These are phyloP conservation scores for Kryptolebias marmoratus DNA, from an alignment of 2,113 vertebrate species.

Conservation along the genomic window DNA sequence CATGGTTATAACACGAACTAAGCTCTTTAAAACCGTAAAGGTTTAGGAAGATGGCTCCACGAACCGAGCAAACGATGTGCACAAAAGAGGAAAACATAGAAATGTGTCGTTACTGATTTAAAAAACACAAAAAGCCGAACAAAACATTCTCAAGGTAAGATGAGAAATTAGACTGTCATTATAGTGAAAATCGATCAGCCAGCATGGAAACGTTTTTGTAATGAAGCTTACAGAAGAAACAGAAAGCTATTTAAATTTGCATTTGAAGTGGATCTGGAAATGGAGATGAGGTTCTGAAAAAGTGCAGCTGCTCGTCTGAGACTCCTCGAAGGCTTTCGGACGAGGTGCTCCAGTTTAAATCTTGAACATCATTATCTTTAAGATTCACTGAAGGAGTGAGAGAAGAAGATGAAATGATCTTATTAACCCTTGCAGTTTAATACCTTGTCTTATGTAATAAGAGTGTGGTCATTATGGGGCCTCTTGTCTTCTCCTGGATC, in stretches of 20 bases:
- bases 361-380: constrained; percentile 32
- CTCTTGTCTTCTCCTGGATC: neutral
- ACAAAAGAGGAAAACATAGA: constrained; percentile 1
- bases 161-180: constrained; percentile 33
- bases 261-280: constrained; percentile 49
- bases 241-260: constrained; percentile 32
- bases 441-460: constrained; percentile 10
- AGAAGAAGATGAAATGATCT: neutral
- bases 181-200: constrained; percentile 29
- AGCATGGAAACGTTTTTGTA: constrained; percentile 27
- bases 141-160: constrained; percentile 21
- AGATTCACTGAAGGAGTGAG: constrained; percentile 18
- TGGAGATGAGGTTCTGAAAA: constrained; percentile 25
- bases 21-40: constrained; percentile 20
- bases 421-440: constrained; percentile 22
- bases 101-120: constrained; percentile 19
- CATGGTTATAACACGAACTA: neutral
- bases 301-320: constrained; percentile 34
- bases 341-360: constrained; percentile 15
- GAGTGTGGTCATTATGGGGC: neutral
- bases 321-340: constrained; percentile 43
- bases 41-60: constrained; percentile 1
- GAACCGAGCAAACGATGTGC: neutral
- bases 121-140: neutral
- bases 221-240: neutral